phyloP scores from a whole-genome alignment of 2,888 invertebrate species.

The Uropetala carovei region DNA sequence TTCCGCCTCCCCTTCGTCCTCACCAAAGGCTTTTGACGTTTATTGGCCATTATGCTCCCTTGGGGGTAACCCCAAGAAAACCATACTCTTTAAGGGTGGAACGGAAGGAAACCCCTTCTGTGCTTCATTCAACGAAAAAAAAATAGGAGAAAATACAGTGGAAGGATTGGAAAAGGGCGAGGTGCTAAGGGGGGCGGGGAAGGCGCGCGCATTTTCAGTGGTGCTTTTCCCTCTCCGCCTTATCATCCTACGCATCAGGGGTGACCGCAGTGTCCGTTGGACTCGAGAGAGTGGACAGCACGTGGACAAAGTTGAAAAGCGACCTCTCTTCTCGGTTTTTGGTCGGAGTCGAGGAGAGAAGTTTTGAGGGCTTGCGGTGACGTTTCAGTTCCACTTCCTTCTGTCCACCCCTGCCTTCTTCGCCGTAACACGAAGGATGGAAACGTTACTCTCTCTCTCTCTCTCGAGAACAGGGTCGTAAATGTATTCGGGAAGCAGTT shows the following conservation, averaged over 20 bases:
- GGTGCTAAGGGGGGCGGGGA: not conserved
- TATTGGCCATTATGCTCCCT: slow-evolving; percentile 56
- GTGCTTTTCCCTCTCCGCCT: not conserved
- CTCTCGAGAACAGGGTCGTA: too few species aligned
- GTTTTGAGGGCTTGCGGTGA: too few species aligned
- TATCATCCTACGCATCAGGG: not conserved
- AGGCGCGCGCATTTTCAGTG: not conserved
- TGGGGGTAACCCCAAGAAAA: slow-evolving; percentile 39
- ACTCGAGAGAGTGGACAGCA: too few species aligned
- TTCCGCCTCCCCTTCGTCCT: not conserved
- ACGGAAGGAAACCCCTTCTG: not conserved
- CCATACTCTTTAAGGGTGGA: not conserved
- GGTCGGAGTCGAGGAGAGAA: too few species aligned
- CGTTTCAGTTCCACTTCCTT: too few species aligned
- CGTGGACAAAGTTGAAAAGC: too few species aligned
- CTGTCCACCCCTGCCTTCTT: too few species aligned
- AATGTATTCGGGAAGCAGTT: too few species aligned
- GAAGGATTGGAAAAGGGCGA: not conserved
- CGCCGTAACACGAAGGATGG: too few species aligned
- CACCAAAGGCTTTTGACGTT: slow-evolving; percentile 56
- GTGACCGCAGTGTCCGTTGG: not conserved
- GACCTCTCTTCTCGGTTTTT: too few species aligned
- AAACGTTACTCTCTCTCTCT: too few species aligned
- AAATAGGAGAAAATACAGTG: too few species aligned
- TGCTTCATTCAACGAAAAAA: not conserved